Evolutionary conservation across 2,888 invertebrate species (phyloP), one percentile per base, ranked within the genome.

Genomic region (Drymonia ruficornis): DNA sequence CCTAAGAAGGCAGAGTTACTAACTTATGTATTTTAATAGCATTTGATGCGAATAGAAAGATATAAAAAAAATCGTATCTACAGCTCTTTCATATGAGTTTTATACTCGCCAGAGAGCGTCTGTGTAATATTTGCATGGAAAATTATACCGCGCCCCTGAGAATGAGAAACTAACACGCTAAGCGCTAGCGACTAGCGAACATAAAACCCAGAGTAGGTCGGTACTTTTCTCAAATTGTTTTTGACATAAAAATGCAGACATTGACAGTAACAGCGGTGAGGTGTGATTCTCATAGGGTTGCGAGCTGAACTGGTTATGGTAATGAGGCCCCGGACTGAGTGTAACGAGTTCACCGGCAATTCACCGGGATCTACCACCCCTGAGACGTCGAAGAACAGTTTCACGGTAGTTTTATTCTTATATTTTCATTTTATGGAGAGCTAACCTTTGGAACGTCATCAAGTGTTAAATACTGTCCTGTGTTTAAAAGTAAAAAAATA

Each of bases 171-270:
- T n/a, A n/a, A n/a, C n/a, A n/a, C n/a, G n/a, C n/a, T n/a, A n/a
- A n/a, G n/a, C 7, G 23, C 23, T 23, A 23, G 23, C 7, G 23
- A 23, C 23, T 23, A 23, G 23, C 23, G n/a, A n/a, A n/a, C n/a
- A n/a, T n/a, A 23, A 23, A 23, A 23, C 23, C 23, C 23, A 1
- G 23, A 23, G 7, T 23, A 23, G 6, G 8, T 8, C 16, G 3
- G n/a, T n/a, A 36, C 5, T n/a, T 36, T 13, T n/a, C n/a, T 28
- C n/a, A 28, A n/a, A 28, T 28, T 23, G n/a, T 28, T 45, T 23
- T 45, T 36, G 38, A 46, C 52, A 50, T 63, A 63, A 59, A 64
- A 52, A 59, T 45, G 46, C 42, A 49, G 28, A 28, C n/a, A 15
- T 1, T 29, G 45, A 28, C n/a, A 13, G 28, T 45, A n/a, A 45